Conservation (phyloP, 2,888 invertebrate genomes). For the Epinotia ramella region DNA sequence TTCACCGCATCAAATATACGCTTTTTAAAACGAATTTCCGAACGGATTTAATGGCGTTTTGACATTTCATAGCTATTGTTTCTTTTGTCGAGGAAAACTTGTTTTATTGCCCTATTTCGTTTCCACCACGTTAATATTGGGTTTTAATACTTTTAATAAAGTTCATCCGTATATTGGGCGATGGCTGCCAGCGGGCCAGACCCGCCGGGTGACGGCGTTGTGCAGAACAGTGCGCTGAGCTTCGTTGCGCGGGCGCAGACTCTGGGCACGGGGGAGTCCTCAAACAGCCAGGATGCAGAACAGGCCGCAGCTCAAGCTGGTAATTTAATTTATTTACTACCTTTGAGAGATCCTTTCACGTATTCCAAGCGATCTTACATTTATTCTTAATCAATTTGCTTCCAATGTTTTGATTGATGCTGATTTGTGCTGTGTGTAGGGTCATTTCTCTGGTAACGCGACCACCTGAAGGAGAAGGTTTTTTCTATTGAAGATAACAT, state of each 20-base stretch:
- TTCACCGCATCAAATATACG: too few species aligned
- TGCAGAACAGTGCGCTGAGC: constrained; percentile 71
- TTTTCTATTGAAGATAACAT: too few species aligned
- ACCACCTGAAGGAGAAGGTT: too few species aligned
- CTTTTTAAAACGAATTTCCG: constrained; percentile 9
- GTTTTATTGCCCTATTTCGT: constrained; percentile 18
- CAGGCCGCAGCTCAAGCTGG: constrained; percentile 59
- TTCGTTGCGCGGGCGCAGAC: constrained; percentile 74
- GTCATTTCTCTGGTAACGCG: too few species aligned
- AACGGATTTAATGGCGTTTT: constrained; percentile 14
- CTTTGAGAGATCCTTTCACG: neutral
- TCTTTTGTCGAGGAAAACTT: constrained; percentile 36
- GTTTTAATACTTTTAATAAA: constrained; percentile 37
- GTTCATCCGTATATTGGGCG: constrained; percentile 52
- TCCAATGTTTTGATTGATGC: too few species aligned
- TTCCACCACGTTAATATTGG: constrained; percentile 5
- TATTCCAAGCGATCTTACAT: too few species aligned
- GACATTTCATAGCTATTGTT: constrained; percentile 38
- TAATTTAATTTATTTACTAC: constrained; percentile 45
- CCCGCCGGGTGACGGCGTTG: constrained; percentile 61
- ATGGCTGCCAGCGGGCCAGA: constrained; percentile 58
- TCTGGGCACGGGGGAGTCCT: constrained; percentile 52
- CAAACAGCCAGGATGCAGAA: constrained; percentile 56
- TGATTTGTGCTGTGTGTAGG: too few species aligned
- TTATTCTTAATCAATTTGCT: too few species aligned